Conservation (phyloP, 2,113 vertebrate genomes). For the Sylvilagus bachmani region DNA sequence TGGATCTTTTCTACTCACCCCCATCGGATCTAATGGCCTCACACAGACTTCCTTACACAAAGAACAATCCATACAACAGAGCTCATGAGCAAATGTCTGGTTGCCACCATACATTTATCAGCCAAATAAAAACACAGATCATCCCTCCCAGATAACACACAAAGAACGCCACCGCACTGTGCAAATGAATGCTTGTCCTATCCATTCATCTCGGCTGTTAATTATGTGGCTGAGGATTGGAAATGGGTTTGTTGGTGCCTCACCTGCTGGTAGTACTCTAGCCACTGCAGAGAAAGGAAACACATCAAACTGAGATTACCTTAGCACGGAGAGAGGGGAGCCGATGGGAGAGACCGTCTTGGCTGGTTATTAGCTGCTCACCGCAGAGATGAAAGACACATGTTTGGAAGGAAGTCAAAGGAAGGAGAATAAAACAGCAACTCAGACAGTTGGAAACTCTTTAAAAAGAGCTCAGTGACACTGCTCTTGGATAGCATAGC, state of each 20-base stretch:
- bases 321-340: background rate
- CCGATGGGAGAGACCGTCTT: slow-evolving; percentile 15
- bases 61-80: slow-evolving; percentile 29
- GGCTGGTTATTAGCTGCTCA: slow-evolving; percentile 34
- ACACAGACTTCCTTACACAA: slow-evolving; percentile 48
- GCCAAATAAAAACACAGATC: slow-evolving; percentile 64
- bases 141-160: slow-evolving; percentile 59
- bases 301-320: slow-evolving; percentile 25
- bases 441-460: slow-evolving; percentile 45
- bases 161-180: slow-evolving; percentile 44
- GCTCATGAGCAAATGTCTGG: slow-evolving; percentile 55
- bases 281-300: slow-evolving; percentile 46
- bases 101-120: slow-evolving; percentile 56
- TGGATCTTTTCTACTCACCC: background rate
- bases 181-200: slow-evolving; percentile 29
- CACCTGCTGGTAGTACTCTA: slow-evolving; percentile 21
- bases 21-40: background rate
- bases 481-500: slow-evolving; percentile 27
- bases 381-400: slow-evolving; percentile 74
- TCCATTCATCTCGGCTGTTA: slow-evolving; percentile 65
- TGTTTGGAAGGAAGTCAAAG: slow-evolving; percentile 75
- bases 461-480: slow-evolving; percentile 37
- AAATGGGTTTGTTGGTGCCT: slow-evolving; percentile 62
- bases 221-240: slow-evolving; percentile 64
- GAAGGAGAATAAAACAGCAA: slow-evolving; percentile 49